Evolutionary conservation across 2,113 vertebrate genomes (phyloP), one percentile per base, ranked within the genome.

Genomic region (Pipra filicauda): DNA sequence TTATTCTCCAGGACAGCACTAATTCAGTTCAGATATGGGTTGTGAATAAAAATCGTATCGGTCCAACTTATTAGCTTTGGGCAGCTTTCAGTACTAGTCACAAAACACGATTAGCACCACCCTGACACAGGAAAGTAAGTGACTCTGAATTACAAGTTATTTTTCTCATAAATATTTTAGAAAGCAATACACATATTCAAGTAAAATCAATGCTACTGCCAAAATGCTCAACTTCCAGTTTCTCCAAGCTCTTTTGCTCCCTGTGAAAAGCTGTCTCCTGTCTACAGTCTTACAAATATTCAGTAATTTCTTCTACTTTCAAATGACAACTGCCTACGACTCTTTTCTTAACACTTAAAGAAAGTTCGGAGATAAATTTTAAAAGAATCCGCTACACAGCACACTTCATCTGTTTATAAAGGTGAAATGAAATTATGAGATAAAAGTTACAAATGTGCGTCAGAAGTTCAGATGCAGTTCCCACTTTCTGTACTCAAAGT

Each of bases 101-200:
- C 31, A 81, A 85, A 43, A 67, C 27, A 15, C 1, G 2, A 52
- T 70, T 91, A 92, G 79, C 49, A 55, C 44, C 62, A 81, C 20
- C 17, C 20, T 2, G 2, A 86, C 65, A 48, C 11, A 54, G 14
- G 13, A 90, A 88, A 88, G 62, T 41, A 79, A 91, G 58, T 46
- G 75, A 93, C 66, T 94, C 85, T 52, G 71, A 91, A 95, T 92
- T 79, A 83, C 39, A 86, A 91, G 88, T 75, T 91, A 66, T 91
- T 88, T 75, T 74, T 58, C 57, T 89, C 66, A 89, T 81, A 77
- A 92, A 87, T 86, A 92, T 82, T 94, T 89, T 46, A 30, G 79
- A 72, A 82, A 82, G 48, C 22, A 71, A 91, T 66, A 85, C 49
- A 92, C 84, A 49, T 55, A 84, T 80, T 93, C 52, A 80, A 88